Conservation (phyloP, 2,888 invertebrate genomes). For the Dryobotodes eremita region DNA sequence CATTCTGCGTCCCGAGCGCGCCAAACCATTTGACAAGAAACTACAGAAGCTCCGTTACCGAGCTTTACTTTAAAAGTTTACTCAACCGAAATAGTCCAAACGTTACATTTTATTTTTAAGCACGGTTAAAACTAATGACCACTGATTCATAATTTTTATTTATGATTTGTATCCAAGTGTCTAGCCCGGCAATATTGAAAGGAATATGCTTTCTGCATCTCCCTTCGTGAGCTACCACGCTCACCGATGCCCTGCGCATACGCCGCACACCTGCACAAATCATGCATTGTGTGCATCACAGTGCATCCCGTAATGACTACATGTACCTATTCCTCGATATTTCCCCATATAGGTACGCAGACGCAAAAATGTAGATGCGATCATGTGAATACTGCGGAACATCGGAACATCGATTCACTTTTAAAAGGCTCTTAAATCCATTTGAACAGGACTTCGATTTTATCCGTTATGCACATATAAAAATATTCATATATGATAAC, state of each 20-base stretch:
- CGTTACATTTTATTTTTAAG: neutral
- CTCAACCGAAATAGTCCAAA: neutral
- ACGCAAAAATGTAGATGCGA: slow-evolving; percentile 44
- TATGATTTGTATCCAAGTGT: neutral
- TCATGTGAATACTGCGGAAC: slow-evolving; percentile 19
- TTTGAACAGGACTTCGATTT: slow-evolving; percentile 20
- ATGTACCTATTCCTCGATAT: slow-evolving; percentile 60
- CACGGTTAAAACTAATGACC: neutral
- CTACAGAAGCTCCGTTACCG: slow-evolving; percentile 25
- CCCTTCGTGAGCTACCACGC: neutral
- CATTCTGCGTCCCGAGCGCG: slow-evolving; percentile 69
- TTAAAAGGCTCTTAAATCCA: neutral
- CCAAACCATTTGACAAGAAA: neutral
- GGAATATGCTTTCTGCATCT: slow-evolving; percentile 26
- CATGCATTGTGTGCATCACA: slow-evolving; percentile 63
- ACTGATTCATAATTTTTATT: neutral
- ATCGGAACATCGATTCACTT: slow-evolving; percentile 31
- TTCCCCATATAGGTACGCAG: slow-evolving; percentile 16
- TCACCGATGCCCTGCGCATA: slow-evolving; percentile 59
- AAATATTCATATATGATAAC: slow-evolving; percentile 33
- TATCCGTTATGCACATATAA: slow-evolving; percentile 19
- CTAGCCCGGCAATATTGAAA: neutral
- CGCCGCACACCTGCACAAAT: slow-evolving; percentile 63
- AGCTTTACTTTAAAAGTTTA: neutral
- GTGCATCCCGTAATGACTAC: slow-evolving; percentile 61